Percentiles rank a stretch among this genome's conserved stretches.
Evolutionary conservation across 2,113 vertebrate genomes (phyloP).

Genomic region (Melanerpes formicivorus): DNA sequence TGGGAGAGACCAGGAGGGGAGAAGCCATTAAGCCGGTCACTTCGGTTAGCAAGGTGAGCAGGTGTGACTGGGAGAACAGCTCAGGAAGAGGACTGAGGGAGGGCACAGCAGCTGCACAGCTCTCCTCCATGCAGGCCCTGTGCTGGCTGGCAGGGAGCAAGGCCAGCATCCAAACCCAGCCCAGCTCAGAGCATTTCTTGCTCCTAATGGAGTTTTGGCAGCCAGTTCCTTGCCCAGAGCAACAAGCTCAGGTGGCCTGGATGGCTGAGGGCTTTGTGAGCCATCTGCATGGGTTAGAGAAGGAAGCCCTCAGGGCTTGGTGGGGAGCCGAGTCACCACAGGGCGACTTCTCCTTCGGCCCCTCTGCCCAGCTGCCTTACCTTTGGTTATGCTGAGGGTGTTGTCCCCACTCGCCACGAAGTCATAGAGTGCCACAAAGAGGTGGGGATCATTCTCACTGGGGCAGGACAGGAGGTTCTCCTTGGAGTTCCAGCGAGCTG

Average conservation of each 20-base stretch:
- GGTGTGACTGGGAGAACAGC: background rate
- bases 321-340: background rate
- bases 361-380: slow-evolving; percentile 67
- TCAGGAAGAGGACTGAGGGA: background rate
- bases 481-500: slow-evolving; percentile 99
- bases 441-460: slow-evolving; percentile 97
- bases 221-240: background rate
- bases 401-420: slow-evolving; percentile 99
- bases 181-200: background rate
- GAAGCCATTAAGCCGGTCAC: background rate
- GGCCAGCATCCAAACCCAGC: background rate
- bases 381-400: slow-evolving; percentile 99
- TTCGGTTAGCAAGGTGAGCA: background rate
- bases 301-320: background rate
- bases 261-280: background rate
- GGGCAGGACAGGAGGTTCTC: slow-evolving; percentile 96
- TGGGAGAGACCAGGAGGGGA: background rate
- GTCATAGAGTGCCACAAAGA: slow-evolving; percentile 98
- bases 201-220: background rate
- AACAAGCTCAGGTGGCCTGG: background rate
- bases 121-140: background rate
- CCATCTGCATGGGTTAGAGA: background rate
- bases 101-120: background rate
- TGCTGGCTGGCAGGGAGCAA: background rate
- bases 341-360: background rate